phyloP scores from a whole-genome alignment of 1,140 invertebrate genomes.

The Camponotus pennsylvanicus region DNA sequence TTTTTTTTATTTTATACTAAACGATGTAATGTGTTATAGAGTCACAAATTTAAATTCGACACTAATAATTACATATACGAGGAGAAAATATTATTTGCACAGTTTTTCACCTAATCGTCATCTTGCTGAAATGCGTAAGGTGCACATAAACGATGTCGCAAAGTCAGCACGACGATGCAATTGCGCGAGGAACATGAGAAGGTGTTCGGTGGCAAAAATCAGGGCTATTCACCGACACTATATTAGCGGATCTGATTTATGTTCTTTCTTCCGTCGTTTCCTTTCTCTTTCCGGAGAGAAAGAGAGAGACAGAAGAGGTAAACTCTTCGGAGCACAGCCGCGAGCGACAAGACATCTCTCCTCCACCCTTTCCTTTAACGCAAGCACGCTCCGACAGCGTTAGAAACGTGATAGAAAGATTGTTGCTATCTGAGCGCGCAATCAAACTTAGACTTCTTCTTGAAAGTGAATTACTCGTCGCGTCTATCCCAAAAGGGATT shows the following conservation, averaged over 20 bases:
- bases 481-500: conserved; percentile 50
- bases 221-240: conserved; percentile 66
- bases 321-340: conserved; percentile 9
- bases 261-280: conserved; percentile 65
- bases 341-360: conserved; percentile 34
- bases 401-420: conserved; percentile 73
- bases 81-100: background rate
- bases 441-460: conserved; percentile 79
- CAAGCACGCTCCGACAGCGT: conserved; percentile 66
- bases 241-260: conserved; percentile 75
- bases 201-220: conserved; percentile 58
- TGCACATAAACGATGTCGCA: conserved; percentile 43
- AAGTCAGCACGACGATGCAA: conserved; percentile 38
- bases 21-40: background rate
- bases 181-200: background rate
- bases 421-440: conserved; percentile 73
- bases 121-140: conserved; percentile 10
- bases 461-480: conserved; percentile 75
- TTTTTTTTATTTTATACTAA: background rate
- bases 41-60: background rate
- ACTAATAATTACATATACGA: background rate
- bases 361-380: background rate
- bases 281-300: conserved; percentile 59
- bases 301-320: background rate
- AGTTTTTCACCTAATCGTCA: background rate